These are phyloP conservation scores for Siniperca obscura DNA, from an alignment of 2,797 vertebrate species.

Conservation along the genomic window DNA sequence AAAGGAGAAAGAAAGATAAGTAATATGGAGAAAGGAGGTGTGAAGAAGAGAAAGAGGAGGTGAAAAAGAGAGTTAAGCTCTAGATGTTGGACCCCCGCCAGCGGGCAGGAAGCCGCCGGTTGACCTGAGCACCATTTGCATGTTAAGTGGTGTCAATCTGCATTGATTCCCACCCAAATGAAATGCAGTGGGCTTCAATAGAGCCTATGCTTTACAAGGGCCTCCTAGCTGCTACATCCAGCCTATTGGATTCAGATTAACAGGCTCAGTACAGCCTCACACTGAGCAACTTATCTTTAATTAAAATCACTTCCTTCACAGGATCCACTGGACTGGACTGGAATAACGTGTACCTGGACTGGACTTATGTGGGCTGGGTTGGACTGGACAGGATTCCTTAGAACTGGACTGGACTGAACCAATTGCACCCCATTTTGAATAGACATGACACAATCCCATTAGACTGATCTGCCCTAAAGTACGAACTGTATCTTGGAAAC, in stretches of 20 bases:
- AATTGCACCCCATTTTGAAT: neutral
- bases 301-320: constrained; percentile 93
- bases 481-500: neutral
- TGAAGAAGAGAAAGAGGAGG: constrained; percentile 11
- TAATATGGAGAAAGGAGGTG: neutral
- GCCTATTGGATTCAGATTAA: constrained; percentile 98
- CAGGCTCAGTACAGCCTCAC: constrained; percentile 90
- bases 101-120: constrained; percentile 76
- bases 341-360: neutral
- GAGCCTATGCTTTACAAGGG: constrained; percentile 92
- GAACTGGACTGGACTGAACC: neutral
- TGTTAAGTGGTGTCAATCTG: constrained; percentile 96
- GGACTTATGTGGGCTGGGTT: neutral
- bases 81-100: constrained; percentile 73
- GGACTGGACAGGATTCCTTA: neutral
- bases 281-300: constrained; percentile 99
- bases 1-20: neutral
- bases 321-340: constrained; percentile 52
- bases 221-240: constrained; percentile 90
- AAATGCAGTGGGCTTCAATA: constrained; percentile 93
- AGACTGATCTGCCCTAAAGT: constrained; percentile 20
- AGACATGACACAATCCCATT: neutral
- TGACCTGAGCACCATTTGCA: constrained; percentile 91
- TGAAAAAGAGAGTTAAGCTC: constrained; percentile 43
- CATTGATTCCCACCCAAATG: constrained; percentile 94